Evolutionary conservation across 2,113 vertebrate genomes (phyloP), one percentile per base, ranked within the genome.

Genomic region (Vidua macroura): DNA sequence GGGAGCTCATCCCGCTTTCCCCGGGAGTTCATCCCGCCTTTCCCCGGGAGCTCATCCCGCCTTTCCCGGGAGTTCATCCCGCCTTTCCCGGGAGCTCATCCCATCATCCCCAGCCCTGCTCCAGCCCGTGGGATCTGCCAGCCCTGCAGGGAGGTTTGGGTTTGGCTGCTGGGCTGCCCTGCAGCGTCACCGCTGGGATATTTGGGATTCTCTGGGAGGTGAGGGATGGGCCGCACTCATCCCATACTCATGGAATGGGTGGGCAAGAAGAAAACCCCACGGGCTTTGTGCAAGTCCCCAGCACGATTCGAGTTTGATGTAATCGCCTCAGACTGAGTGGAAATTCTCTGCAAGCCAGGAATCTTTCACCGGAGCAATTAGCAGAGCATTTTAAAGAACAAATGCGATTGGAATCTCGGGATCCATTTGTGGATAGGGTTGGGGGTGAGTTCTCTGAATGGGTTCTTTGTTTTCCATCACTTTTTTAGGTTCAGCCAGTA

Each of bases 341-440:
- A 83, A 91, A 74, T 91, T 13, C 74, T 70, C 82, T 43, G 55
- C n/a, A 17, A 76, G 94, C 87, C 94, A 70, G 74, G 66, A 91
- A 83, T 30, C 93, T 96, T 96, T 96, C 96, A 91, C 88, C 90
- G 53, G 37, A 86, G 73, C 92, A 93, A 96, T 96, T 91, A 93
- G 88, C 78, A 37, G 91, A 91, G 70, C 27, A 25, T 94, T 95
- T 93, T 59, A 80, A 86, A 80, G 81, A 83, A 79, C 66, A 94
- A 95, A 95, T 74, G 73, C 51, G 72, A 77, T 63, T 77, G 90
- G 84, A 67, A 93, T 93, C 87, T 83, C 67, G 5, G 11, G 13
- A 93, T 95, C 74, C 67, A 1, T 79, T 89, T 82, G 78, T 39
- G 69, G 82, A 73, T 51, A 39, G 70, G 49, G 75, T 62, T 83